Evolutionary conservation across 2,113 vertebrate genomes (phyloP).

Genomic region (Brachypodius melanocephalos): DNA sequence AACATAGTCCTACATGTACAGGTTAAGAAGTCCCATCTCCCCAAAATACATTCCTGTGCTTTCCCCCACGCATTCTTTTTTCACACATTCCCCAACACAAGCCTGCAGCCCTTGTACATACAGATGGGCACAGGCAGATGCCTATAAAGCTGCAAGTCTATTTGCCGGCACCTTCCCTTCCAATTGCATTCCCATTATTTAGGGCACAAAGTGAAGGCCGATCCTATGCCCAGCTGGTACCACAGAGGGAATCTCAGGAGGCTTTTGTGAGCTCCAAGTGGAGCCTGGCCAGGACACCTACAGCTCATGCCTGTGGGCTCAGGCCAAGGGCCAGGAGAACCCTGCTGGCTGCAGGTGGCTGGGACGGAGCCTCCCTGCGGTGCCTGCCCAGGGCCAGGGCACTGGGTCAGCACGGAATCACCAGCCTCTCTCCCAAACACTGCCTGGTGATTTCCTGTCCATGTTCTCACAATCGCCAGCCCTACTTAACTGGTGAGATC

Average conservation of each 20-base stretch:
- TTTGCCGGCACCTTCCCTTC: constrained; percentile 6
- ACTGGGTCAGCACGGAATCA: neutral
- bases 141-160: neutral
- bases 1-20: neutral
- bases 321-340: neutral
- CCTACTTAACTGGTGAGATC: neutral
- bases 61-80: neutral
- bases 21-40: neutral
- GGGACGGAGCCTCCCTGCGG: neutral
- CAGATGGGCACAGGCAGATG: constrained; percentile 1
- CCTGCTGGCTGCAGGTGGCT: neutral
- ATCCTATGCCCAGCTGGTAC: neutral
- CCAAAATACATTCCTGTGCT: neutral
- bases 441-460: neutral
- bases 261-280: constrained; percentile 12
- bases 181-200: neutral
- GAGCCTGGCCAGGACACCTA: constrained; percentile 34
- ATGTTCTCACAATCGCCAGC: neutral
- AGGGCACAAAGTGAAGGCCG: constrained; percentile 5
- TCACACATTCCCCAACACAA: neutral
- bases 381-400: neutral
- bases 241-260: neutral
- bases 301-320: neutral
- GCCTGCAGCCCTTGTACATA: neutral
- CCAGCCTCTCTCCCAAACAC: neutral